Conservation (phyloP, 2,888 invertebrate species). For the Orchesellides sinensis region DNA sequence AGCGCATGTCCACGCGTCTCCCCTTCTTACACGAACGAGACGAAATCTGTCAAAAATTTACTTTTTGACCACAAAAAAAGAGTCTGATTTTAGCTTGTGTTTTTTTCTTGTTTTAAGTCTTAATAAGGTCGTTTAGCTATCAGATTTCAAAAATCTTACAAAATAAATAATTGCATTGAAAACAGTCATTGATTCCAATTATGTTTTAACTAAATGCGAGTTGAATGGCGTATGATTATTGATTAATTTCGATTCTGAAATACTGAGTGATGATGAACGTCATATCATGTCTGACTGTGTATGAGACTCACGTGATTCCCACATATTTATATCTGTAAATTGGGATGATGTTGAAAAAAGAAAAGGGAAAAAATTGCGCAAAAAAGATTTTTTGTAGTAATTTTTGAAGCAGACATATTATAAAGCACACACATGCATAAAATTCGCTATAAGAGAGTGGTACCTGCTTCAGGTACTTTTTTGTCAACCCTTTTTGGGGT, state of each 20-base stretch:
- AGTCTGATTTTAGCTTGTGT: no score
- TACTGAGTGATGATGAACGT: background rate
- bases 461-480: background rate
- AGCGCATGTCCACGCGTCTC: background rate
- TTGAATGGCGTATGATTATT: background rate
- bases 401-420: background rate
- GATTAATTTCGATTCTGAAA: no score
- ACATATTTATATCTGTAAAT: background rate
- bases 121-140: no score
- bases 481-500: background rate
- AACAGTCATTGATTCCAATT: no score
- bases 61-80: no score
- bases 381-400: background rate
- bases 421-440: background rate
- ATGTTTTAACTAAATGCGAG: background rate
- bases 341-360: background rate
- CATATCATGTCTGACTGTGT: no score
- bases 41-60: no score
- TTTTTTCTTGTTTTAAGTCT: no score
- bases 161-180: no score
- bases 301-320: no score
- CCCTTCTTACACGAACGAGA: background rate
- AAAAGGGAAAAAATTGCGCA: slow-evolving; percentile 19
- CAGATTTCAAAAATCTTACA: no score
- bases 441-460: background rate